Conservation (phyloP, 2,797 vertebrate genomes). For the Falco concolor region DNA sequence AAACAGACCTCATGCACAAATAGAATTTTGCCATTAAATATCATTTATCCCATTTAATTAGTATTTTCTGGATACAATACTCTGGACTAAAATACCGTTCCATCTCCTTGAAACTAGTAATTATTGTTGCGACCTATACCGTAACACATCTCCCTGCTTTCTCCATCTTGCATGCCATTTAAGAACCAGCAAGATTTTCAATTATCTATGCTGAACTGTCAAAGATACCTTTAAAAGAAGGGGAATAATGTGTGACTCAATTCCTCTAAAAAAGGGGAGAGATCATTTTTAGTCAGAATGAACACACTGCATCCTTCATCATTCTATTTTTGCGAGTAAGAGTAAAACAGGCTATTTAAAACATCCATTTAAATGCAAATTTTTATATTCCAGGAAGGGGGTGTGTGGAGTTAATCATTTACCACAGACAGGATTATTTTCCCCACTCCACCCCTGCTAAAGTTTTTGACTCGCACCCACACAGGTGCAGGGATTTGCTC, state of each 20-base stretch:
- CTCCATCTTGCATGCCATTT: constrained; percentile 68
- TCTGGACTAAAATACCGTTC: constrained; percentile 66
- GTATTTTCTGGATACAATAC: constrained; percentile 78
- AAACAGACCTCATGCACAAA: constrained; percentile 66
- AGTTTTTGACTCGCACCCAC: constrained; percentile 14
- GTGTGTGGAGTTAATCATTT: constrained; percentile 68
- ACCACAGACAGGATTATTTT: constrained; percentile 66
- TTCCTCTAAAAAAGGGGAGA: constrained; percentile 76
- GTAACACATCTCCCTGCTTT: constrained; percentile 47
- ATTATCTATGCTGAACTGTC: constrained; percentile 76
- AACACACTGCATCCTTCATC: constrained; percentile 79
- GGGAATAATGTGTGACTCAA: constrained; percentile 79
- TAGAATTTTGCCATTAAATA: constrained; percentile 77
- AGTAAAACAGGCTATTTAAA: constrained; percentile 80
- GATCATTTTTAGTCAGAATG: constrained; percentile 78
- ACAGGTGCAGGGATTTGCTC: background rate
- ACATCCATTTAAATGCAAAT: constrained; percentile 84
- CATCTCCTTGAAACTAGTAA: constrained; percentile 75
- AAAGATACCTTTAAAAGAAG: constrained; percentile 79
- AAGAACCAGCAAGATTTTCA: constrained; percentile 75
- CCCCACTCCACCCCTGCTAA: background rate
- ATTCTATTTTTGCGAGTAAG: constrained; percentile 75
- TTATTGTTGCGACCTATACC: constrained; percentile 71
- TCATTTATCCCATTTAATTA: constrained; percentile 80
- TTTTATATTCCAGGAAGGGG: constrained; percentile 68